phyloP scores from a whole-genome alignment of 2,113 vertebrate species.

The Ptyas mucosa region DNA sequence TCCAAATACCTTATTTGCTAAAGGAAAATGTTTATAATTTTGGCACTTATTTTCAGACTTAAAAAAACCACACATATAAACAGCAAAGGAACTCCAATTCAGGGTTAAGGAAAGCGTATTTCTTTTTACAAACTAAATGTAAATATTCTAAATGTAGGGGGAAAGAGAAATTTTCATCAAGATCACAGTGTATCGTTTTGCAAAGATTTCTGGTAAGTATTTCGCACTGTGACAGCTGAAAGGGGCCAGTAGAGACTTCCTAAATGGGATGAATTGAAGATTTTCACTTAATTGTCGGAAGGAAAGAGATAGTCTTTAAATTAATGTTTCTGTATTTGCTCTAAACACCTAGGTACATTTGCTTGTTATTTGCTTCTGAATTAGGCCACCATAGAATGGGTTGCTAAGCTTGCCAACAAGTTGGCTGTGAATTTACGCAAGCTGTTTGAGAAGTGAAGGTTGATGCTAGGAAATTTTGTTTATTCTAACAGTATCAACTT shows the following conservation, averaged over 20 bases:
- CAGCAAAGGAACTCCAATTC: not conserved
- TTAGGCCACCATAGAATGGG: not conserved
- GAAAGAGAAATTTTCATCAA: not conserved
- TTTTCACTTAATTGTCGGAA: not conserved
- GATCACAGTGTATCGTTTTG: not conserved
- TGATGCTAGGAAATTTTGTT: conserved; percentile 8
- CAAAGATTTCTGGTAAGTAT: not conserved
- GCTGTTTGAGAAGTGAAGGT: not conserved
- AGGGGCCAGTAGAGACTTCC: not conserved
- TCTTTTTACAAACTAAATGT: too few species aligned
- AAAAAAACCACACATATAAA: not conserved
- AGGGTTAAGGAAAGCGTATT: not conserved
- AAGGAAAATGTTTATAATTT: not conserved
- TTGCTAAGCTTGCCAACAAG: not conserved
- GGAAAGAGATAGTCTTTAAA: not conserved
- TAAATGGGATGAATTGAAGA: not conserved
- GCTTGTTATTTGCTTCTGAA: not conserved
- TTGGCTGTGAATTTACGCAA: not conserved
- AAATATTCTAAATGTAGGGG: not conserved
- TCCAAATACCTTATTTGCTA: not conserved
- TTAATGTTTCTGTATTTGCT: not conserved
- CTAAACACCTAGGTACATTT: not conserved
- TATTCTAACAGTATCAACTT: not conserved
- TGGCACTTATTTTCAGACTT: not conserved
- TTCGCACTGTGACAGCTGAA: not conserved